phyloP scores from a whole-genome alignment of 2,113 vertebrate genomes.

The Neodontobutis hainanensis region DNA sequence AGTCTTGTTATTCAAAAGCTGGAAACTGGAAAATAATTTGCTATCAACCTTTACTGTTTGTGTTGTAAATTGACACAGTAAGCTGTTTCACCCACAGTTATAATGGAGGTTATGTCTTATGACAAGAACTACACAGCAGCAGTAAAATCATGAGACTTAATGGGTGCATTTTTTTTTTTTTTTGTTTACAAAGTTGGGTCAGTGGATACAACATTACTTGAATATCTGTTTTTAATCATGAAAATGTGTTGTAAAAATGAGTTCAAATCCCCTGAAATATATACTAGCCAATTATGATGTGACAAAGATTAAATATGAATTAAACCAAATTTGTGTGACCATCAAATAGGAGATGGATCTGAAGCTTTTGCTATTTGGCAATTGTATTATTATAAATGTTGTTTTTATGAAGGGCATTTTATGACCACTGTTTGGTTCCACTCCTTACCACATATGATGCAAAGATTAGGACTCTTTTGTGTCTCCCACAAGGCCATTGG shows the following conservation, averaged over 20 bases:
- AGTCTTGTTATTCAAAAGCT: not conserved
- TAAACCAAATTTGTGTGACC: too few relatives aligned
- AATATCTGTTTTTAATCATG: not conserved
- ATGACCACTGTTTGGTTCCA: not conserved
- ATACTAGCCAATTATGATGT: too few relatives aligned
- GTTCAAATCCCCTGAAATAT: too few relatives aligned
- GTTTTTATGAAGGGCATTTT: too few relatives aligned
- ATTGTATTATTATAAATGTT: too few relatives aligned
- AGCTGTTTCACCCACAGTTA: not conserved
- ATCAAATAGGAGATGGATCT: too few relatives aligned
- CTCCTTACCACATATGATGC: slow-evolving; percentile 94
- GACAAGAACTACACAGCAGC: slow-evolving; percentile 12
- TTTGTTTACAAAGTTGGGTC: not conserved
- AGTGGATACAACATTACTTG: not conserved
- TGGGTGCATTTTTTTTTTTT: slow-evolving; percentile 17
- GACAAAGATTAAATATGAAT: too few relatives aligned
- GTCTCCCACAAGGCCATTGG: slow-evolving; percentile 96
- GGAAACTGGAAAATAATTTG: not conserved
- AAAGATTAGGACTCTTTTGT: slow-evolving; percentile 97
- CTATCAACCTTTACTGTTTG: slow-evolving; percentile 2
- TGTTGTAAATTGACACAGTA: not conserved
- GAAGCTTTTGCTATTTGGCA: too few relatives aligned
- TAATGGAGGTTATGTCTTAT: slow-evolving; percentile 13
- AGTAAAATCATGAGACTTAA: slow-evolving; percentile 28
- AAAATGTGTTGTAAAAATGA: too few relatives aligned